Evolutionary conservation across 1,140 invertebrate genomes (phyloP).

Genomic region (Hydropsyche tenuis): DNA sequence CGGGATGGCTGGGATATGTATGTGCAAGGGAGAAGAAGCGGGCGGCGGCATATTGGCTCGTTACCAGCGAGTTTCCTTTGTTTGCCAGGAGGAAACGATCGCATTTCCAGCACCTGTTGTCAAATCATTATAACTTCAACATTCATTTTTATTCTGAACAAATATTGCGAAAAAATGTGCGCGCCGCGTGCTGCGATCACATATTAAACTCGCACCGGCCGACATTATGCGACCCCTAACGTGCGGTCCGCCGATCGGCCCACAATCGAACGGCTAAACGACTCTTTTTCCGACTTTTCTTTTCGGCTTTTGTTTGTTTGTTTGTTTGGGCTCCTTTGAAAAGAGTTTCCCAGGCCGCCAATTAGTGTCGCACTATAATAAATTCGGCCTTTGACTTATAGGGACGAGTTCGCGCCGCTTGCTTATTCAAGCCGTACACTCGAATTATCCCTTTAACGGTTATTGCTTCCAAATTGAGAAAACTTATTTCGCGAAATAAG

Average conservation of each 20-base stretch:
- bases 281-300: background rate
- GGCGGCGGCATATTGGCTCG: slow-evolving; percentile 38
- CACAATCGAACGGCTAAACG: background rate
- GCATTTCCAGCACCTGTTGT: slow-evolving; percentile 41
- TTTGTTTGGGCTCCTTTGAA: too few relatives aligned
- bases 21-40: background rate
- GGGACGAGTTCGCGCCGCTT: background rate
- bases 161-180: slow-evolving; percentile 36
- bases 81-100: slow-evolving; percentile 40
- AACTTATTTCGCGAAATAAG: slow-evolving; percentile 18
- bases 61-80: slow-evolving; percentile 41
- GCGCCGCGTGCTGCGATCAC: slow-evolving; percentile 20
- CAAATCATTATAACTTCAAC: slow-evolving; percentile 40
- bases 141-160: slow-evolving; percentile 42
- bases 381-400: too few relatives aligned
- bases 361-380: too few relatives aligned
- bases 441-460: slow-evolving; percentile 15
- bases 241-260: background rate
- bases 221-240: slow-evolving; percentile 4
- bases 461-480: slow-evolving; percentile 10
- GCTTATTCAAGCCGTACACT: slow-evolving; percentile 5
- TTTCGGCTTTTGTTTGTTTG: background rate
- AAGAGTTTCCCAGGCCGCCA: too few relatives aligned
- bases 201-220: slow-evolving; percentile 3
- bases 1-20: background rate